Percentiles rank a stretch among this genome's conserved stretches.
These are phyloP conservation scores for Squalus acanthias DNA, from an alignment of 2,797 vertebrate genomes.

Conservation along the genomic window DNA sequence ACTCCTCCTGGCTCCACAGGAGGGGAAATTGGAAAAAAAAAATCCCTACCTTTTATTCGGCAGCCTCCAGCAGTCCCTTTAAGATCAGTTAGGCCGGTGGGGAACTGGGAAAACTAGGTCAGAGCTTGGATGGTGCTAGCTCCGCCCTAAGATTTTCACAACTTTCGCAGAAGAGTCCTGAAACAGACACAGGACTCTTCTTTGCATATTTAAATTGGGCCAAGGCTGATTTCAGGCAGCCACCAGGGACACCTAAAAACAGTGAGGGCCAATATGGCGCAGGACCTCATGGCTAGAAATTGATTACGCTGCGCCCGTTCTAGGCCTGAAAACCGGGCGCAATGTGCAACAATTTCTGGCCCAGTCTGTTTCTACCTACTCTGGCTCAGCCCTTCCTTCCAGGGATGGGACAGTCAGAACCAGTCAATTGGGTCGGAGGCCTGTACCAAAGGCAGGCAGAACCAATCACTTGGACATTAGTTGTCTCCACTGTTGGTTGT, in stretches of 20 bases:
- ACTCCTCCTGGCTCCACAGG: too few relatives aligned
- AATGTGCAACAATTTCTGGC: neutral
- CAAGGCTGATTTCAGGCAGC: neutral
- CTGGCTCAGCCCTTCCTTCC: neutral
- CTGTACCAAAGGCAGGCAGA: neutral
- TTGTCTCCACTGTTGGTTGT: neutral
- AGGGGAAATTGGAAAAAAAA: too few relatives aligned
- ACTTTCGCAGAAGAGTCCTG: neutral
- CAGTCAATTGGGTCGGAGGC: neutral
- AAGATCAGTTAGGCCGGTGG: neutral
- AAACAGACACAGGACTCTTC: neutral
- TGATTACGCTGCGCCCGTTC: neutral
- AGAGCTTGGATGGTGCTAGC: neutral
- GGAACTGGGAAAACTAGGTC: neutral
- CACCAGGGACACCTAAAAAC: neutral
- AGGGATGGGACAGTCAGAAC: neutral
- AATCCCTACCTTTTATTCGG: too few relatives aligned
- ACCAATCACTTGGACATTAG: too few relatives aligned
- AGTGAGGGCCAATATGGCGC: too few relatives aligned
- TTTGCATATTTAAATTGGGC: neutral
- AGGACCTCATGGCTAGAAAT: neutral
- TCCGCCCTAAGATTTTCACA: neutral
- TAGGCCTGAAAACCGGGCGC: neutral
- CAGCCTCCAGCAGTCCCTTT: neutral
- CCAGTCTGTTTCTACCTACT: neutral